Conservation (phyloP, 1,140 invertebrate species). For the Drosophila grimshawi region DNA sequence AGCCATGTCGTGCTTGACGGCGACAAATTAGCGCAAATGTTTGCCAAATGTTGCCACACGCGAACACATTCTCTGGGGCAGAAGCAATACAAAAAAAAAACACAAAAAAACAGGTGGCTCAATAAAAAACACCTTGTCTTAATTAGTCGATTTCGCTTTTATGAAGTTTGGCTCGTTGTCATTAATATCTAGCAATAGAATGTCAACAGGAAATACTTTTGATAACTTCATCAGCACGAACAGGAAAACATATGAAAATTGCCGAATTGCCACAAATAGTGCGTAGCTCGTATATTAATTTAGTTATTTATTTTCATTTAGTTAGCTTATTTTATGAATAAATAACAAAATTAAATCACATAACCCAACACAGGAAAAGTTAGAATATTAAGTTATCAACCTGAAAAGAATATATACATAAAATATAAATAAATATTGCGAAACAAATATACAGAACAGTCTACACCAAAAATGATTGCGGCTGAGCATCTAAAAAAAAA, state of each 20-base stretch:
- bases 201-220: slow-evolving; percentile 6
- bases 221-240: background rate
- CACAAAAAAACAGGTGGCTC: slow-evolving; percentile 30
- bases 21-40: slow-evolving; percentile 66
- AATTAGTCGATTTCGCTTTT: slow-evolving; percentile 27
- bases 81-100: background rate
- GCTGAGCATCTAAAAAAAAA: too few species aligned
- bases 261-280: too few species aligned
- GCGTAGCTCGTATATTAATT: too few species aligned
- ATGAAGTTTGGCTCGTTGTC: slow-evolving; percentile 7
- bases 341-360: too few species aligned
- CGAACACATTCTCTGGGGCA: slow-evolving; percentile 16
- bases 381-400: too few species aligned
- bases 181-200: slow-evolving; percentile 4
- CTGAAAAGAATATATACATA: too few species aligned
- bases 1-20: slow-evolving; percentile 45
- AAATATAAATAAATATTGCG: too few species aligned
- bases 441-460: too few species aligned
- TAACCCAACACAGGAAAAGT: too few species aligned
- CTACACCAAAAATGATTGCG: too few species aligned
- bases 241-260: background rate
- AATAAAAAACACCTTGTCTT: slow-evolving; percentile 59
- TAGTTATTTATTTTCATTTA: too few species aligned
- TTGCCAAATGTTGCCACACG: slow-evolving; percentile 41
- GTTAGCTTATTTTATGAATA: too few species aligned